A percentile compares a stretch with the other conserved stretches of the same genome.
Conservation (phyloP, 2,113 vertebrate species). For the Sorex araneus region DNA sequence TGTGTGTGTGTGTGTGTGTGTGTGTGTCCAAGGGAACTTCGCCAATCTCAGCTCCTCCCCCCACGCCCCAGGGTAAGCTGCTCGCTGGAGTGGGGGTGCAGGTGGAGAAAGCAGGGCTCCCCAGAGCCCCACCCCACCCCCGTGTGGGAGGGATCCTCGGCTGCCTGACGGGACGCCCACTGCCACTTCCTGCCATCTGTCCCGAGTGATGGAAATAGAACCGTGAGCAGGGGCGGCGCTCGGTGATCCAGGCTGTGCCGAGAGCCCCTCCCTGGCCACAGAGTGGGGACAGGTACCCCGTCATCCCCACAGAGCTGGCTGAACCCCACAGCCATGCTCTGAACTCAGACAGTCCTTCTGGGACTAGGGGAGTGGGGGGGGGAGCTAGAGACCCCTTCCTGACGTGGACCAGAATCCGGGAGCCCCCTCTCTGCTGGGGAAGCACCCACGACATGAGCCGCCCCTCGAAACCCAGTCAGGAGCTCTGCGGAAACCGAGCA, state of each 20-base stretch:
- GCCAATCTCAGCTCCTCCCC: not conserved
- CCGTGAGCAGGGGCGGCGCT: not conserved
- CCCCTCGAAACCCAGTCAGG: not conserved
- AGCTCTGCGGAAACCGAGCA: not conserved
- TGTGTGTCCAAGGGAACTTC: not conserved
- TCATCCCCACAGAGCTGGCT: not conserved
- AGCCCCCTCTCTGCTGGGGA: not conserved
- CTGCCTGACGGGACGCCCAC: constrained; percentile 68
- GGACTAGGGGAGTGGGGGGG: not conserved
- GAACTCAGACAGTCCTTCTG: not conserved
- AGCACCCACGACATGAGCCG: not conserved
- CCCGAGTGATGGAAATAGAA: constrained; percentile 72
- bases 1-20: accelerated
- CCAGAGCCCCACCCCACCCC: not conserved
- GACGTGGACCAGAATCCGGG: not conserved
- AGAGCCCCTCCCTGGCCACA: not conserved
- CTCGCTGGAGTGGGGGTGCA: not conserved
- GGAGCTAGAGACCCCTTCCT: not conserved
- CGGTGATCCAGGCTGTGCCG: not conserved
- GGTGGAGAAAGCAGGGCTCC: not conserved
- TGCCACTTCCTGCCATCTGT: constrained; percentile 79
- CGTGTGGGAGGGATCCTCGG: not conserved
- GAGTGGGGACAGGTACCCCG: not conserved
- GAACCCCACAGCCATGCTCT: not conserved
- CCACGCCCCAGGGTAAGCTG: not conserved